phyloP scores from a whole-genome alignment of 2,113 vertebrate species.

The Tenebrosternarchus preto region DNA sequence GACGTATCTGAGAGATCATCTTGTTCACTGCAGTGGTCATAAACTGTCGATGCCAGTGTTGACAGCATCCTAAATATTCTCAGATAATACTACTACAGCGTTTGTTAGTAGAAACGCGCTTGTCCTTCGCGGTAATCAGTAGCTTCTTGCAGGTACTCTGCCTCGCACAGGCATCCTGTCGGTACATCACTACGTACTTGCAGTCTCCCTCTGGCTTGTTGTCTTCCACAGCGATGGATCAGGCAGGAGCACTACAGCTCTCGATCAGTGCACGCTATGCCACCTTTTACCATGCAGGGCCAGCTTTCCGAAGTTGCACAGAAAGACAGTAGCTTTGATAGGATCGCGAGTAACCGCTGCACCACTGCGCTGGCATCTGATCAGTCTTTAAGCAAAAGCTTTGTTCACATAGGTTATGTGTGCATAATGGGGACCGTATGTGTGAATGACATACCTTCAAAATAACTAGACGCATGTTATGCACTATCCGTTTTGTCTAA shows the following conservation, averaged over 20 bases:
- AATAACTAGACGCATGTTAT: too few relatives aligned
- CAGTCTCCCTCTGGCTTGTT: slow-evolving; percentile 57
- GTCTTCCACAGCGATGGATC: slow-evolving; percentile 43
- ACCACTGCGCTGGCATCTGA: slow-evolving; percentile 22
- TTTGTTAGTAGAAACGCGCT: slow-evolving; percentile 57
- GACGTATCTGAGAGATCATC: slow-evolving; percentile 2
- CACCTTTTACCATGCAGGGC: slow-evolving; percentile 39
- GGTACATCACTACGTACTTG: slow-evolving; percentile 62
- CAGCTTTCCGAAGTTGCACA: too few relatives aligned
- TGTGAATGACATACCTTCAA: too few relatives aligned
- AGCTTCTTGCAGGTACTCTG: slow-evolving; percentile 70
- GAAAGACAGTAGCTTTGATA: too few relatives aligned
- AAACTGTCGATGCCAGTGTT: slow-evolving; percentile 33
- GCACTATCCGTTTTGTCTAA: too few relatives aligned
- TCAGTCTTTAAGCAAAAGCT: neutral
- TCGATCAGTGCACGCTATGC: slow-evolving; percentile 32
- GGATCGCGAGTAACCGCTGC: neutral
- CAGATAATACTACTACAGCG: slow-evolving; percentile 53
- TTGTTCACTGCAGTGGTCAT: slow-evolving; percentile 23
- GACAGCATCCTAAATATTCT: slow-evolving; percentile 42
- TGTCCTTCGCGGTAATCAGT: slow-evolving; percentile 69
- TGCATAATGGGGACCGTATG: too few relatives aligned
- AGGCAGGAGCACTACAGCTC: slow-evolving; percentile 27
- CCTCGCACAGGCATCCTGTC: slow-evolving; percentile 59
- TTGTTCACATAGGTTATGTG: too few relatives aligned